Evolutionary conservation across 2,888 invertebrate species (phyloP), one percentile per base, ranked within the genome.

Genomic region (Boloria euphrosyne): DNA sequence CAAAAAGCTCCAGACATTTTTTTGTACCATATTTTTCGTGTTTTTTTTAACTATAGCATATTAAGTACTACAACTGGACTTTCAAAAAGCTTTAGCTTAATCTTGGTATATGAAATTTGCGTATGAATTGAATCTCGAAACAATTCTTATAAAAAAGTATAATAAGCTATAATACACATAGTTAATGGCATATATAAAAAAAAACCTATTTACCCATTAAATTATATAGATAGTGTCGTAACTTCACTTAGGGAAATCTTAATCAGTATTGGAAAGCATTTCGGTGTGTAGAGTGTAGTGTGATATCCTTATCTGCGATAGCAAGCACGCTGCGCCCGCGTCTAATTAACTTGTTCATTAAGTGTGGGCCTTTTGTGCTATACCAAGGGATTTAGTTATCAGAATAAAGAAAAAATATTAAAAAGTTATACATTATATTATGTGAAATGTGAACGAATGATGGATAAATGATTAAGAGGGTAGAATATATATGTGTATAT

Each of bases 261-360:
- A 65, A 65, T 65, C 65, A 65, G 65, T 18, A 47, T 54, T 65
- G 49, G 54, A 65, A 60, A 58, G 65, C 57, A 65, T 65, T 65
- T 68, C 68, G 62, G 52, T 52, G 62, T 65, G 53, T 64, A 59
- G 47, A 27, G 46, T 75, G 74, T 78, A 75, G 75, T 61, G 68
- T 76, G 81, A 76, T 73, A 71, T 60, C 72, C 74, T 75, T 83
- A 82, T 82, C 82, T 77, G 53, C 69, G 80, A 80, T 80, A 80
- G 76, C 68, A 73, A 72, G 74, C 47, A 50, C 65, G 61, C 58
- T 54, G 63, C 59, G 73, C 72, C 71, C 68, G 67, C 71, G 75
- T 65, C 76, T 83, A 84, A 85, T 85, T 85, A 84, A 84, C 79
- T 75, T 77, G 80, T 85, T 84, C 84, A 82, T 84, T 84, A 84